These are phyloP conservation scores for Corydoras sp. DNA, from an alignment of 2,113 vertebrate genomes.

Conservation along the genomic window DNA sequence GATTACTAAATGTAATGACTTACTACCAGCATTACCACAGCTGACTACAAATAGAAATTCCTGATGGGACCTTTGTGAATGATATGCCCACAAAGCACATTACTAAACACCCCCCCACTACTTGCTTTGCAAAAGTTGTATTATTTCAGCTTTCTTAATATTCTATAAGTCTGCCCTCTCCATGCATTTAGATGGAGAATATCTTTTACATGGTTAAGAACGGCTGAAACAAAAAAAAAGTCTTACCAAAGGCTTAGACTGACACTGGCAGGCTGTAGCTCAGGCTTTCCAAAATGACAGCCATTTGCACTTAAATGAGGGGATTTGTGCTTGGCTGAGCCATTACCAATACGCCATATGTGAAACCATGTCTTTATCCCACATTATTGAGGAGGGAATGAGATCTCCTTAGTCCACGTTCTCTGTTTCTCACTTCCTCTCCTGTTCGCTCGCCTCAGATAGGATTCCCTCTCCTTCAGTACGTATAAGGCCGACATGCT, in stretches of 20 bases:
- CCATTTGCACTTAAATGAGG: conserved; percentile 96
- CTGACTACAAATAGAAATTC: neutral
- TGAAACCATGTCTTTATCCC: conserved; percentile 87
- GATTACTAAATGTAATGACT: conserved; percentile 18
- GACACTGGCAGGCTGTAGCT: conserved; percentile 61
- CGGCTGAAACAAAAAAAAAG: conserved; percentile 41
- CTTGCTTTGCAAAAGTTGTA: conserved; percentile 1
- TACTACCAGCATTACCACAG: neutral
- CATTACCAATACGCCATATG: conserved; percentile 88
- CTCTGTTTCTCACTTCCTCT: conserved; percentile 53
- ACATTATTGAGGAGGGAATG: conserved; percentile 83
- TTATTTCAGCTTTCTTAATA: conserved; percentile 2
- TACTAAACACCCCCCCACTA: neutral
- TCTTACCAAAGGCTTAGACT: conserved; percentile 49
- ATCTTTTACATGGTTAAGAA: conserved; percentile 15
- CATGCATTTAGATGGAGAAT: neutral
- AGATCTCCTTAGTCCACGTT: conserved; percentile 83
- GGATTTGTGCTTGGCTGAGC: conserved; percentile 81
- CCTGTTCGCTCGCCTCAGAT: conserved; percentile 17
- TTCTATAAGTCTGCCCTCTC: conserved; percentile 5
- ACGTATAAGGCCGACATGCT: conserved; percentile 41
- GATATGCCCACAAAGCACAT: neutral
- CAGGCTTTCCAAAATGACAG: conserved; percentile 63
- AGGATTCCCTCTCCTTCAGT: conserved; percentile 23
- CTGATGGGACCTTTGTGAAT: neutral